Evolutionary conservation across 2,888 invertebrate species (phyloP), one percentile per base, ranked within the genome.

Genomic region (Lordiphosa fenestrarum): DNA sequence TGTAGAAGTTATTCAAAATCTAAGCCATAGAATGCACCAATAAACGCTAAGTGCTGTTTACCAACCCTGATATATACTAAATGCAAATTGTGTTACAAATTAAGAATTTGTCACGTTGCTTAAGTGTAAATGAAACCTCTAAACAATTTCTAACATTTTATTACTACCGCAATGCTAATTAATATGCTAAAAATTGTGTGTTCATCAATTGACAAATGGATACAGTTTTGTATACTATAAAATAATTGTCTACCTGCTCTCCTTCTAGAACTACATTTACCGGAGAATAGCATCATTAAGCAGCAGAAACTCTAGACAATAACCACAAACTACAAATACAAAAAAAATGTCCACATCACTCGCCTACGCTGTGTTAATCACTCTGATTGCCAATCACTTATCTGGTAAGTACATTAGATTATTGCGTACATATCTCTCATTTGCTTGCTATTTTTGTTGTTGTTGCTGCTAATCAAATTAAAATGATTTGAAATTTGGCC

Each of bases 311-410:
- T 9, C 42, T 39, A 44, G 36, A 35, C 10, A 55, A 50, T 49
- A 56, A 39, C 54, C 21, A 53, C 55, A 56, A 53, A 33, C 53
- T n/a, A n/a, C n/a, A n/a, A n/a, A n/a, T n/a, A n/a, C n/a, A n/a
- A 53, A 66, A 53, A 66, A 58, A 33, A 77, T 80, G 81, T 57
- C 73, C 46, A 59, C 63, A 33, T 50, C 73, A 56, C 46, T 84
- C 39, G 68, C 66, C 62, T 85, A 56, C 62, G 63, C 73, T 66
- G 69, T 87, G 65, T 78, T 86, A 72, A 69, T 86, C 49, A 72
- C 77, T 23, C 51, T 86, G 48, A 66, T 80, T 57, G 77, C 75
- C 69, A 84, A 84, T 75, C 74, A 76, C 71, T 80, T 87, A 85
- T 81, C 88, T 84, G 88, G 88, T 88, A 75, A 86, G 54, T 66